phyloP scores from a whole-genome alignment of 2,113 vertebrate species.

The Phoxinus phoxinus region DNA sequence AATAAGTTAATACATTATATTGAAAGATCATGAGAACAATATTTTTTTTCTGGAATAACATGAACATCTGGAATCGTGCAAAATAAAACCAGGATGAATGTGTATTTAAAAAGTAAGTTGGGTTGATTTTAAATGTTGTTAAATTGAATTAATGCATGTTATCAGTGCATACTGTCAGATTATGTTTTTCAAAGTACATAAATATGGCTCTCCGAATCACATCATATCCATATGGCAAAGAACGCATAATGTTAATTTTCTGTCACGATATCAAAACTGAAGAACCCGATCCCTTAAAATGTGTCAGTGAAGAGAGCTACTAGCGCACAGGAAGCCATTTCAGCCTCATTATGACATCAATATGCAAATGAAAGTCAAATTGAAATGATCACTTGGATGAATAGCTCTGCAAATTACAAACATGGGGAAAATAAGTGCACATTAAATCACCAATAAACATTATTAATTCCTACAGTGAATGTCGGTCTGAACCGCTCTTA shows the following conservation, averaged over 20 bases:
- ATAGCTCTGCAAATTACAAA: neutral
- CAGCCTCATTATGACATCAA: neutral
- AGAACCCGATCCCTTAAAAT: neutral
- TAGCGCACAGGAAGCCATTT: neutral
- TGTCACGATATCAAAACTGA: neutral
- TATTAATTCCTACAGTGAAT: neutral
- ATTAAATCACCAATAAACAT: conserved; percentile 19
- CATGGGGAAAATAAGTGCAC: conserved; percentile 21
- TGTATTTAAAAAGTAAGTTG: neutral
- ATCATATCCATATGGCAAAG: neutral
- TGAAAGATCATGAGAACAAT: neutral
- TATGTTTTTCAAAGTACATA: neutral
- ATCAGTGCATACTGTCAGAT: neutral
- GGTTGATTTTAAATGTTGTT: neutral
- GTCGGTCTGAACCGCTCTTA: neutral
- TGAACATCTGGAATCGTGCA: too few species aligned
- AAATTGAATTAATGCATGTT: neutral
- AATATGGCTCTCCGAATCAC: neutral
- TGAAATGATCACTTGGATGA: conserved; percentile 9
- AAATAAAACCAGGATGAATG: neutral
- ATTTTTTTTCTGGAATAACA: neutral
- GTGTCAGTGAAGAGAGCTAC: neutral
- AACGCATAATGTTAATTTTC: neutral
- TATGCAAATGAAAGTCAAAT: conserved; percentile 14
- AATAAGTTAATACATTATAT: neutral